phyloP scores from a whole-genome alignment of 37 sponge, comb jelly and placozoan species.

The Aplysina aerophoba region DNA sequence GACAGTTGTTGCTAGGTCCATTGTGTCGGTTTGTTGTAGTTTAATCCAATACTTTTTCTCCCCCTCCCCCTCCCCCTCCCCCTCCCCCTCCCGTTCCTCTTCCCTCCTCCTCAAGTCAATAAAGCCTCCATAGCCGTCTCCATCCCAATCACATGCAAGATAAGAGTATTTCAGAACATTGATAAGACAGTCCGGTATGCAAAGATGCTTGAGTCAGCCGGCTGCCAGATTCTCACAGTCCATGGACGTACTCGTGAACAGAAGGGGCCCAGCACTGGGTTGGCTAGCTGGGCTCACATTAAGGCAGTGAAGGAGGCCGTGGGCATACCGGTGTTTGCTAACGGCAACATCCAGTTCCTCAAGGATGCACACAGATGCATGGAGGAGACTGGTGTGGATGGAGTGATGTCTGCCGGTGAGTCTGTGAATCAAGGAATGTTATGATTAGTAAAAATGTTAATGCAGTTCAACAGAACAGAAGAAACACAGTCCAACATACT shows the following conservation, averaged over 20 bases:
- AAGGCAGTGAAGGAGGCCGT: conserved; percentile 84
- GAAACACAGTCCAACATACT: too few species aligned
- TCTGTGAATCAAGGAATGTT: too few species aligned
- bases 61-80: background rate
- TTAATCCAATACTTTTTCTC: background rate
- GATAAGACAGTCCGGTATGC: conserved; percentile 94
- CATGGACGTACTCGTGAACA: conserved; percentile 95
- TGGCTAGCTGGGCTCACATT: conserved; percentile 97
- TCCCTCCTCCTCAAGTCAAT: conserved; percentile 53
- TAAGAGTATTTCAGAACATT: conserved; percentile 92
- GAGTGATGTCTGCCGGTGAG: conserved; percentile 93
- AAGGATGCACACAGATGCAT: conserved; percentile 85
- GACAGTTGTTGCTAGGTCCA: too few species aligned
- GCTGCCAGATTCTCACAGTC: conserved; percentile 95
- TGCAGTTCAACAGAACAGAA: too few species aligned
- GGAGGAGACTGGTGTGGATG: conserved; percentile 83
- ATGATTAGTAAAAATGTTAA: too few species aligned
- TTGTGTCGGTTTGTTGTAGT: too few species aligned
- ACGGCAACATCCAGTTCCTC: conserved; percentile 92
- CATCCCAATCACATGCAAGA: conserved; percentile 96
- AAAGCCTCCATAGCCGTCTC: conserved; percentile 67
- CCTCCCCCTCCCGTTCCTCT: background rate
- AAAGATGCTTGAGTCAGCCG: conserved; percentile 89
- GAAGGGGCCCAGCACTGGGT: conserved; percentile 84
- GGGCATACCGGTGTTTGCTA: conserved; percentile 96